A percentile compares a stretch with the other conserved stretches of the same genome.
phyloP scores from a whole-genome alignment of 2,888 invertebrate genomes.

The Luperina testacea region DNA sequence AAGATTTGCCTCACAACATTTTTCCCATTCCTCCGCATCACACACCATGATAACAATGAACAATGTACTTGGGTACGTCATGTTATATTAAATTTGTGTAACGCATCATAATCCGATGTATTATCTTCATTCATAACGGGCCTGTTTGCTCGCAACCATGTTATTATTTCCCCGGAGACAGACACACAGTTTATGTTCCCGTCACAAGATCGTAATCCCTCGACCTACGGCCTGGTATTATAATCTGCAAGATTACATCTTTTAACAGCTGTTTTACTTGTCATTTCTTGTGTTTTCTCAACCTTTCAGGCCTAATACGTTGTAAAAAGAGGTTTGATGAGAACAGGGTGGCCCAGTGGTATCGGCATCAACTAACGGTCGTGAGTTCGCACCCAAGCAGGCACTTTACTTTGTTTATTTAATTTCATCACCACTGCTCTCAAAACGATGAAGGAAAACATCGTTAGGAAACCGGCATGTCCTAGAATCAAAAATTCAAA shows the following conservation, averaged over 20 bases:
- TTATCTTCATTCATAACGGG: conserved; percentile 18
- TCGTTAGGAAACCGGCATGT: background rate
- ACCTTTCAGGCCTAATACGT: background rate
- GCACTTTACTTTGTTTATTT: background rate
- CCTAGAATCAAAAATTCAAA: background rate
- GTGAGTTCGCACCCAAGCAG: background rate
- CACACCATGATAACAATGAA: background rate
- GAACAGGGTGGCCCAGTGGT: background rate
- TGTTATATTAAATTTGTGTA: conserved; percentile 36
- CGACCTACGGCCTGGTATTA: conserved; percentile 1
- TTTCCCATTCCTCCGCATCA: background rate
- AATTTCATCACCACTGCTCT: background rate
- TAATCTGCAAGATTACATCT: conserved; percentile 21
- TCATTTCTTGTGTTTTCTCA: background rate
- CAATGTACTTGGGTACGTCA: background rate
- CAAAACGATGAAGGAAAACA: background rate
- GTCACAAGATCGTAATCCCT: conserved; percentile 34
- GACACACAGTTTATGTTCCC: conserved; percentile 43
- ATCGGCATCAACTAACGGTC: background rate
- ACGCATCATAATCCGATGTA: conserved; percentile 26
- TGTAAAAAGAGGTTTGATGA: background rate
- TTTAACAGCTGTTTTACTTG: background rate
- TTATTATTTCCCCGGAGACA: conserved; percentile 49
- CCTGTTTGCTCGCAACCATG: conserved; percentile 17
- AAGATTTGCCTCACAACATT: background rate